A percentile compares a stretch with the other conserved stretches of the same genome.
phyloP scores from a whole-genome alignment of 2,113 vertebrate species.

The Myotis lucifugus region DNA sequence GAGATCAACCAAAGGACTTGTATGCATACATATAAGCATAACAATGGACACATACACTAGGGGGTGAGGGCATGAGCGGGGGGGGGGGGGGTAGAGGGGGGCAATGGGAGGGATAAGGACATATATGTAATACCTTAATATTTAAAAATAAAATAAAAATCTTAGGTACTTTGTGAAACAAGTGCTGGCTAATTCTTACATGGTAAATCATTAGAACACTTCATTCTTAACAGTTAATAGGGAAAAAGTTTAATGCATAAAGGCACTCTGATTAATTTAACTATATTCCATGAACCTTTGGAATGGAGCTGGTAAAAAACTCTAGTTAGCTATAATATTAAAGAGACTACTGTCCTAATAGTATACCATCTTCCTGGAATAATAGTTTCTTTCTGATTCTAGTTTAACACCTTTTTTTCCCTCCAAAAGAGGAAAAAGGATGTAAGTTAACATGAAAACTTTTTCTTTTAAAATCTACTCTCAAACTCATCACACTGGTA shows the following conservation, averaged over 20 bases:
- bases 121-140: too few relatives aligned
- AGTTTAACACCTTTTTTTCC: neutral
- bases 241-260: neutral
- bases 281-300: neutral
- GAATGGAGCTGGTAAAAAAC: neutral
- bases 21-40: too few relatives aligned
- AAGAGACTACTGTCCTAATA: neutral
- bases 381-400: neutral
- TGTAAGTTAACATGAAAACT: neutral
- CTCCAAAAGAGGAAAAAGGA: neutral
- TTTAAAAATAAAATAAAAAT: slow-evolving; percentile 10
- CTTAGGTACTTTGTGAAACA: neutral
- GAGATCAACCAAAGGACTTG: too few relatives aligned
- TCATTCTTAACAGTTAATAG: neutral
- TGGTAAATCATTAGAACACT: neutral
- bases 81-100: fast-evolving
- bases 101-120: too few relatives aligned
- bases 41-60: too few relatives aligned
- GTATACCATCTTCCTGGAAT: neutral
- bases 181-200: neutral
- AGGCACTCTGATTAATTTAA: slow-evolving; percentile 17
- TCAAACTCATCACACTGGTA: neutral
- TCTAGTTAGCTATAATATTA: slow-evolving; percentile 20
- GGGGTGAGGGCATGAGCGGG: too few relatives aligned
- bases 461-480: neutral